Evolutionary conservation across 2,888 invertebrate genomes (phyloP), one percentile per base, ranked within the genome.

Genomic region (Calameuta pallipes): DNA sequence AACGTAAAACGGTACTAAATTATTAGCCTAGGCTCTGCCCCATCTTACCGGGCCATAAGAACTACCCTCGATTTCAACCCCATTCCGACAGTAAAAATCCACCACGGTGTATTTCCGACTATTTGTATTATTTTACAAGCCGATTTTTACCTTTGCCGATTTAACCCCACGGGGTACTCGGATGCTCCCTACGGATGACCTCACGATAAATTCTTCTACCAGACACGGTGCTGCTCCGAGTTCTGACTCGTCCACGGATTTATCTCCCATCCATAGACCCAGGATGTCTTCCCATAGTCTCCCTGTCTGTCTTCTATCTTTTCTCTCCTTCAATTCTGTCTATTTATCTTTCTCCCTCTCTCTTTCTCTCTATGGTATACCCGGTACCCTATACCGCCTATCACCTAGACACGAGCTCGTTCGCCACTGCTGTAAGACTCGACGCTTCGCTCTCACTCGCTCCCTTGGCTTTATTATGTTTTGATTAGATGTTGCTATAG

Each of bases 1-100:
- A 88, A 87, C 88, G 87, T 90, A 88, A 90, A 90, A 89, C 89
- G 89, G 86, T 89, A 87, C 87, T 89, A 89, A 90, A 90, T 90
- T 90, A 90, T 90, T 90, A 85, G 87, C 80, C 37, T 2, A 15
- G 56, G 6, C 71, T 71, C 23, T 30, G 2, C 30, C 34, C 71
- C 71, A 1, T 31, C 31, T 71, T 15, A 34, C 71, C 15, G 30
- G 71, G 30, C 71, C 11, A 30, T 30, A 71, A 71, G 34, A 34
- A 23, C 30, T 31, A 34, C 71, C 71, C 71, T 71, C 34, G 31
- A 71, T 71, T 34, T 30, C 34, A 71, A 71, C 23, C 23, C 56
- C 56, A 23, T 56, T 56, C 56, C 56, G 56, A 9, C 23, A 23
- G 56, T 56, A 56, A 56, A 56, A 23, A 56, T 56, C 9, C 56